Percentiles rank a stretch among this genome's conserved stretches.
Evolutionary conservation across 2,113 vertebrate species (phyloP).

Genomic region (Psophia crepitans): DNA sequence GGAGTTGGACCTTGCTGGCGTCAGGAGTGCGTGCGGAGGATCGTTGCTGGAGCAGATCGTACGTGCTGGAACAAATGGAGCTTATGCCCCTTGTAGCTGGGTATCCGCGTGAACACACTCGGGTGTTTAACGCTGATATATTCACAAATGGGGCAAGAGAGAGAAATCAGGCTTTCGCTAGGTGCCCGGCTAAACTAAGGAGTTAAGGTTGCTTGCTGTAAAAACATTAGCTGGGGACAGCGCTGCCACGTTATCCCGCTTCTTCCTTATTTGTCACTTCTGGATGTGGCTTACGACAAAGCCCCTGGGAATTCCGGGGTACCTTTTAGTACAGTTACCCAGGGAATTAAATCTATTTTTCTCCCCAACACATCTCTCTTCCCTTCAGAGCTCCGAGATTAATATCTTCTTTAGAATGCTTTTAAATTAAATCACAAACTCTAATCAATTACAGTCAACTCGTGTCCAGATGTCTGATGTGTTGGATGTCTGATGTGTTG

Average conservation of each 20-base stretch:
- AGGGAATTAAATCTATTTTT: slow-evolving; percentile 24
- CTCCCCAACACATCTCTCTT: background rate
- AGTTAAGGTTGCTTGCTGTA: background rate
- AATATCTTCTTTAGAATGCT: slow-evolving; percentile 43
- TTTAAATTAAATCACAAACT: slow-evolving; percentile 63
- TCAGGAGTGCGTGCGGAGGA: background rate
- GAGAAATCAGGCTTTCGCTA: background rate
- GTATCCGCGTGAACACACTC: rapidly evolving
- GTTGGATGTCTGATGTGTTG: background rate
- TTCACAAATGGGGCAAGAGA: background rate
- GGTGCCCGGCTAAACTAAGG: background rate
- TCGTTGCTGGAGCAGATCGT: rapidly evolving
- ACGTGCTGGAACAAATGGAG: rapidly evolving
- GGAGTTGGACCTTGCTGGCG: background rate
- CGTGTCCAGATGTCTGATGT: slow-evolving; percentile 3
- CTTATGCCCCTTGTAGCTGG: rapidly evolving
- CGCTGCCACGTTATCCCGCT: background rate
- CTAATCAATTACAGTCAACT: slow-evolving; percentile 50
- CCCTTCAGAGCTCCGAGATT: slow-evolving; percentile 33
- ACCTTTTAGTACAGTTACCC: slow-evolving; percentile 17
- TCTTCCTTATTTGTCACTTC: background rate
- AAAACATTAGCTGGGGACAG: background rate
- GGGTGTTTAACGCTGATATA: rapidly evolving
- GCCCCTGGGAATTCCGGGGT: background rate
- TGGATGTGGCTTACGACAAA: background rate